Conservation (phyloP, 1,140 invertebrate species). For the Penaeus japonicus region DNA sequence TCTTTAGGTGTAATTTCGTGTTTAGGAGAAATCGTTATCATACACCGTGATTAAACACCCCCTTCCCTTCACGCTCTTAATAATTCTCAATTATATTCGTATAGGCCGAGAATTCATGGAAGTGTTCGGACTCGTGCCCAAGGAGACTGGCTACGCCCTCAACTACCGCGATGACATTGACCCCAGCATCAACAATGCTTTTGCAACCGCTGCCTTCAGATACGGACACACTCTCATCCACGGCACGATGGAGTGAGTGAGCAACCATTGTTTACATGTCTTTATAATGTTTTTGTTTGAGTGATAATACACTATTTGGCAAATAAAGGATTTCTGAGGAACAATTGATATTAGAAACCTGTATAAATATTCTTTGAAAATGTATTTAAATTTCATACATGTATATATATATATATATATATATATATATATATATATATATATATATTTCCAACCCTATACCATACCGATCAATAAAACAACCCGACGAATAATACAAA, state of each 20-base stretch:
- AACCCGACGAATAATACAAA: background rate
- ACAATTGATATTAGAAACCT: no score
- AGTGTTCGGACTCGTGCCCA: constrained; percentile 64
- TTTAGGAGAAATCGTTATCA: no score
- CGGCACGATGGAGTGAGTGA: constrained; percentile 65
- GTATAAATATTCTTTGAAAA: no score
- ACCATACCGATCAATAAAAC: background rate
- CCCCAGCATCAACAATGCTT: constrained; percentile 72
- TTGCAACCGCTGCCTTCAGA: constrained; percentile 72
- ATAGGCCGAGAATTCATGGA: constrained; percentile 64
- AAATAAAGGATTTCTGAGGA: no score
- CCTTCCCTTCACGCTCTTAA: background rate
- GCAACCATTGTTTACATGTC: background rate
- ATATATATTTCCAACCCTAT: no score
- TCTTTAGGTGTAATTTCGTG: no score
- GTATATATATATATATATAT: no score
- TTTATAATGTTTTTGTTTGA: background rate
- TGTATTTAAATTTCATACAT: no score
- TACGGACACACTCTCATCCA: constrained; percentile 73
- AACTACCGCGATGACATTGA: constrained; percentile 70
- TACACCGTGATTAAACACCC: no score
- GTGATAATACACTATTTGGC: no score
- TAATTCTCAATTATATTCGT: constrained; percentile 59
- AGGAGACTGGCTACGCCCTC: constrained; percentile 65
- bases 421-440: no score